phyloP scores from a whole-genome alignment of 2,888 invertebrate genomes.

The Drosophila multiciliata region DNA sequence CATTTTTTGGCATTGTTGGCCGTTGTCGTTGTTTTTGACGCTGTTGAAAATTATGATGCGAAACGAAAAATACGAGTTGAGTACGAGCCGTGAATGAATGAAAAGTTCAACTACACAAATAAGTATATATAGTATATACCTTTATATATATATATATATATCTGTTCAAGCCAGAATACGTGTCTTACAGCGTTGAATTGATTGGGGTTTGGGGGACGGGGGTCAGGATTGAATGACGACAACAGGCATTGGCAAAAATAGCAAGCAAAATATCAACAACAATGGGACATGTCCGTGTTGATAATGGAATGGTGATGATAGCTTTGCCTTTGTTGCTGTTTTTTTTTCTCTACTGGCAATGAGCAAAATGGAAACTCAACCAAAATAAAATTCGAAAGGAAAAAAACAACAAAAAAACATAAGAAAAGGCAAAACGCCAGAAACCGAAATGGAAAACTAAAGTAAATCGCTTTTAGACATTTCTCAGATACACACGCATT shows the following conservation, averaged over 20 bases:
- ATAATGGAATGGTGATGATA: slow-evolving; percentile 69
- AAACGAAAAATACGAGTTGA: slow-evolving; percentile 71
- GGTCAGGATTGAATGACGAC: slow-evolving; percentile 17
- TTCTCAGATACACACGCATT: slow-evolving; percentile 54
- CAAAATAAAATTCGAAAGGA: slow-evolving; percentile 60
- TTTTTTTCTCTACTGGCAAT: slow-evolving; percentile 37
- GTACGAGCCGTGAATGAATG: slow-evolving; percentile 66
- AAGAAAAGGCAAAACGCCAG: slow-evolving; percentile 39
- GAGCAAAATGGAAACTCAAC: slow-evolving; percentile 64
- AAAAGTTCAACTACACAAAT: slow-evolving; percentile 39
- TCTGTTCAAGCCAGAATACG: slow-evolving; percentile 24
- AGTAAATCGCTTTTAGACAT: slow-evolving; percentile 68
- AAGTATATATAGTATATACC: slow-evolving; percentile 12
- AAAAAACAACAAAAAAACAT: slow-evolving; percentile 23
- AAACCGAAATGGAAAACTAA: slow-evolving; percentile 64
- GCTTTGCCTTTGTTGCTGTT: slow-evolving; percentile 29
- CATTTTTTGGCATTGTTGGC: slow-evolving; percentile 64
- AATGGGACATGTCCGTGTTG: slow-evolving; percentile 62
- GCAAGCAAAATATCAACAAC: slow-evolving; percentile 24
- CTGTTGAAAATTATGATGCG: slow-evolving; percentile 75
- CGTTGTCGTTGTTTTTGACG: slow-evolving; percentile 36
- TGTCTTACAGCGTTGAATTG: slow-evolving; percentile 24
- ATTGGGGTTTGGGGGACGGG: not conserved
- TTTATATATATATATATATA: slow-evolving; percentile 7
- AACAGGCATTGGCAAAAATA: slow-evolving; percentile 56